A percentile compares a stretch with the other conserved stretches of the same genome.
Evolutionary conservation across 1,140 invertebrate species (phyloP).

Genomic region (Meteorus sp.): DNA sequence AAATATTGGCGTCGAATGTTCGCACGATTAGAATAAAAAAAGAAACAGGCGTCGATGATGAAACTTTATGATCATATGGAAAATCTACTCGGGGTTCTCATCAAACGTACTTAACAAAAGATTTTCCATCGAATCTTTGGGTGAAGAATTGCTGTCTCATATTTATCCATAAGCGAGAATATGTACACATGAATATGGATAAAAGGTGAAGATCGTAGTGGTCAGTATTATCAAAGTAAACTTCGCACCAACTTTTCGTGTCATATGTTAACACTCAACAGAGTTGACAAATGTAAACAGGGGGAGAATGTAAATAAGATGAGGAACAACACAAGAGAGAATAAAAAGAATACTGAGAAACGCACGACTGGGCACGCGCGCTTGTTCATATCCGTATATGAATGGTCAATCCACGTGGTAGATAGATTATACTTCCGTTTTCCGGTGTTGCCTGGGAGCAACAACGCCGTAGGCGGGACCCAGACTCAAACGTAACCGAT

Average conservation of each 20-base stretch:
- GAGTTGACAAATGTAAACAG: background rate
- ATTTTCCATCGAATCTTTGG: too few relatives aligned
- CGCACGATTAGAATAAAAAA: too few relatives aligned
- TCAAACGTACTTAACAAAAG: too few relatives aligned
- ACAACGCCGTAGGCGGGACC: constrained; percentile 34
- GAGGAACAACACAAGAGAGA: background rate
- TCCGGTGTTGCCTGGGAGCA: constrained; percentile 35
- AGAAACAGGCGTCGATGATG: too few relatives aligned
- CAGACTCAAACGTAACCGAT: constrained; percentile 54
- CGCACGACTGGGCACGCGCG: constrained; percentile 11
- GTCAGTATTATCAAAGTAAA: too few relatives aligned
- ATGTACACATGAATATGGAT: background rate
- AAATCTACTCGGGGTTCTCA: too few relatives aligned
- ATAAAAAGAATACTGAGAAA: background rate
- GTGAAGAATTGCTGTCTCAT: too few relatives aligned
- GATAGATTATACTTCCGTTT: constrained; percentile 48
- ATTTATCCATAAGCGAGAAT: background rate
- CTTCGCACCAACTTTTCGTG: background rate
- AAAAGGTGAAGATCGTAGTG: too few relatives aligned
- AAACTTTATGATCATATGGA: too few relatives aligned
- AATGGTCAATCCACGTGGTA: too few relatives aligned
- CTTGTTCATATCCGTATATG: background rate
- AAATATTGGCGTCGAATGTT: too few relatives aligned
- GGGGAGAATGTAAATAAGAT: background rate
- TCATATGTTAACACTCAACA: too few relatives aligned